These are phyloP conservation scores for Dasyprocta punctata DNA, from an alignment of 2,113 vertebrate genomes.

Conservation along the genomic window DNA sequence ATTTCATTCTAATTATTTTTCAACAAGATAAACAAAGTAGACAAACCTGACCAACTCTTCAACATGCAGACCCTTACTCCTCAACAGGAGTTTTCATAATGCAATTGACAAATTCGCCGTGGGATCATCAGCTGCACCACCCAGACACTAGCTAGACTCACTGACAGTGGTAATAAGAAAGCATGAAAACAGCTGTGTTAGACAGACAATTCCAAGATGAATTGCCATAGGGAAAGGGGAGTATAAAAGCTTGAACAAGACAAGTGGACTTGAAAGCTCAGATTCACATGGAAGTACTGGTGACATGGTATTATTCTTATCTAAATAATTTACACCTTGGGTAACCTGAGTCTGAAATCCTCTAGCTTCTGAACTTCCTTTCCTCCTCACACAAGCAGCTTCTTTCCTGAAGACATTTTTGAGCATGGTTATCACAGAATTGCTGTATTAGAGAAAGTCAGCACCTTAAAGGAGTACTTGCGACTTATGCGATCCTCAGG, in stretches of 20 bases:
- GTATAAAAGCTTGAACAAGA: neutral
- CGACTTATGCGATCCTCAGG: slow-evolving; percentile 97
- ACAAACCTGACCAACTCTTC: neutral
- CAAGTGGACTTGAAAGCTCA: neutral
- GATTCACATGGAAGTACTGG: neutral
- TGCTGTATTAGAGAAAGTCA: neutral
- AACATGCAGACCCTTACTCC: neutral
- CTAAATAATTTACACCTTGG: neutral
- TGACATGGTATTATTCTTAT: neutral
- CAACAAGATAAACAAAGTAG: neutral
- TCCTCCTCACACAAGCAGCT: neutral
- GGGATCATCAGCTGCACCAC: neutral
- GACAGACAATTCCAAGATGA: neutral
- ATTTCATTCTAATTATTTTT: neutral
- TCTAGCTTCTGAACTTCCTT: neutral
- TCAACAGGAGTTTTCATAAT: neutral
- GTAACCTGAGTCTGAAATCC: neutral
- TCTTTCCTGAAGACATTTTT: slow-evolving; percentile 18
- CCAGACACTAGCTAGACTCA: neutral
- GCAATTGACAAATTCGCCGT: neutral
- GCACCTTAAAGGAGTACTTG: slow-evolving; percentile 98
- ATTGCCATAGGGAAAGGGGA: neutral
- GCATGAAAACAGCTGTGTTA: neutral
- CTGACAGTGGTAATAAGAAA: neutral
- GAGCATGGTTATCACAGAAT: neutral